Conservation (phyloP, 2,888 invertebrate genomes). For the Amaurobius ferox region DNA sequence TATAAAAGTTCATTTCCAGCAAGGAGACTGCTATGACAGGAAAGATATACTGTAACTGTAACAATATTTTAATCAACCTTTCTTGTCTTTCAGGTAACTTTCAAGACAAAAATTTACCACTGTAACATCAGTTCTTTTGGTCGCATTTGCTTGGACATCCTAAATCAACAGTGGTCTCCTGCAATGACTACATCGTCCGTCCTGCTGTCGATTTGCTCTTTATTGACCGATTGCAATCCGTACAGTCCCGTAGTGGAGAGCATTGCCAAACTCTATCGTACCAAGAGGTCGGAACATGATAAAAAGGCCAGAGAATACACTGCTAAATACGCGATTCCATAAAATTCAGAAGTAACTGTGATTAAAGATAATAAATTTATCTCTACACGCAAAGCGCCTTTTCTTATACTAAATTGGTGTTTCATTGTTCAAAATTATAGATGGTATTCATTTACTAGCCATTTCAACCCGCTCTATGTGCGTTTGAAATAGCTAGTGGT, state of each 20-base stretch:
- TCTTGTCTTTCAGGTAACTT: not conserved
- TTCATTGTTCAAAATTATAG: too few relatives aligned
- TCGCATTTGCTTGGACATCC: constrained; percentile 78
- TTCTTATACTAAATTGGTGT: too few relatives aligned
- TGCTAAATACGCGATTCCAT: constrained; percentile 1
- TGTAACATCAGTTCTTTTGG: constrained; percentile 79
- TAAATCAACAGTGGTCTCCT: constrained; percentile 79
- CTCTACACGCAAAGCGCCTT: too few relatives aligned
- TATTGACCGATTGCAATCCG: constrained; percentile 79
- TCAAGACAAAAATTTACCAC: constrained; percentile 79
- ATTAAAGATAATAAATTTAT: too few relatives aligned
- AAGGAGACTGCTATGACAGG: not conserved
- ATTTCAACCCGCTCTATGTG: too few relatives aligned
- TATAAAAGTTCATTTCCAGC: too few relatives aligned
- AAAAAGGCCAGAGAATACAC: constrained; percentile 79
- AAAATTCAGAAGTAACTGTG: too few relatives aligned
- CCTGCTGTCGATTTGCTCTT: constrained; percentile 78
- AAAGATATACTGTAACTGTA: not conserved
- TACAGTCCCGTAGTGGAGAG: constrained; percentile 78
- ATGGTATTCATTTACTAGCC: too few relatives aligned
- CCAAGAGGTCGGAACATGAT: constrained; percentile 78
- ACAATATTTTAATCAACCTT: not conserved
- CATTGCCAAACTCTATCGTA: constrained; percentile 78
- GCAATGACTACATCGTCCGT: constrained; percentile 78
- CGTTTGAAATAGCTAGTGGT: too few relatives aligned